These are phyloP conservation scores for Drosophila funebris DNA, from an alignment of 1,140 invertebrate species.

Conservation along the genomic window DNA sequence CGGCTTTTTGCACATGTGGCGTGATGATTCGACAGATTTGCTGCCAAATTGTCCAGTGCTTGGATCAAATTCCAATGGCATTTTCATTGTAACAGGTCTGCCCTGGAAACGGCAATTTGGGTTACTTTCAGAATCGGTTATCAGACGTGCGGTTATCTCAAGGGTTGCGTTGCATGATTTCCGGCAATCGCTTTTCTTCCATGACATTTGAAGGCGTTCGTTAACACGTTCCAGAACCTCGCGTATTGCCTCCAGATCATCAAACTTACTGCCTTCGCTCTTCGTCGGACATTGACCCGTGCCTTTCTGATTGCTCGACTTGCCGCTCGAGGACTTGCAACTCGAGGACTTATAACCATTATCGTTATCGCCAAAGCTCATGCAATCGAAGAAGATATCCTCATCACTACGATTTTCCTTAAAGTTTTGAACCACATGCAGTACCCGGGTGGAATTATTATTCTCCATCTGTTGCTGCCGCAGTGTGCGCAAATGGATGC, in stretches of 20 bases:
- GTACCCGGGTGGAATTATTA: not conserved
- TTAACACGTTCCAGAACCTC: constrained; percentile 37
- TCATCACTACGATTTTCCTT: constrained; percentile 31
- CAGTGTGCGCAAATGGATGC: constrained; percentile 9
- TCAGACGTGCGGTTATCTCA: constrained; percentile 57
- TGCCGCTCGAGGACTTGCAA: not conserved
- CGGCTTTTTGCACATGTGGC: not conserved
- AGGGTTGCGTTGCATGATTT: constrained; percentile 42
- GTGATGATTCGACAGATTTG: not conserved
- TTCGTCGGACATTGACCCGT: not conserved
- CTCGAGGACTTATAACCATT: not conserved
- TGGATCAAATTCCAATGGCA: constrained; percentile 64
- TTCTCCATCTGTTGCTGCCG: constrained; percentile 8
- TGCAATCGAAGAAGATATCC: constrained; percentile 60
- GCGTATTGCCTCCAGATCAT: constrained; percentile 43
- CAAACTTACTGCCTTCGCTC: not conserved
- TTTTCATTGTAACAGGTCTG: constrained; percentile 58
- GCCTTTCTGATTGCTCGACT: not conserved
- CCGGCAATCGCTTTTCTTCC: constrained; percentile 26
- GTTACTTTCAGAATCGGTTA: constrained; percentile 3
- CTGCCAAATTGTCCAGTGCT: constrained; percentile 27
- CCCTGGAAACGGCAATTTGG: constrained; percentile 19
- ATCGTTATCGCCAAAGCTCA: constrained; percentile 24
- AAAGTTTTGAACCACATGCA: constrained; percentile 9
- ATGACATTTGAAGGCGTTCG: constrained; percentile 35